These are phyloP conservation scores for Quiscalus mexicanus DNA, from an alignment of 2,113 vertebrate genomes.

Conservation along the genomic window DNA sequence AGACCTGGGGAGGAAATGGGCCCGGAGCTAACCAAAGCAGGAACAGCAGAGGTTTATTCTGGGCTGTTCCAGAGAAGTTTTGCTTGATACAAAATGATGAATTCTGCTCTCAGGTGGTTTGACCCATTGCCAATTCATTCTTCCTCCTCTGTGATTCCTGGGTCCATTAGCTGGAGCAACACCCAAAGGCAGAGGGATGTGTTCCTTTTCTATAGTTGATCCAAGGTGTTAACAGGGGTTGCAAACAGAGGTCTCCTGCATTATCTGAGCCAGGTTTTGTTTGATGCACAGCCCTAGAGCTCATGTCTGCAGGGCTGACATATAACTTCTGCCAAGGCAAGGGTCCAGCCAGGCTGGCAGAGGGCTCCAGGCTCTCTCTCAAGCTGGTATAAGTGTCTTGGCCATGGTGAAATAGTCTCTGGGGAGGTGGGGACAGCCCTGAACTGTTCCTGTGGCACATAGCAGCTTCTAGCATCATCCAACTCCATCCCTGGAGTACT, in stretches of 20 bases:
- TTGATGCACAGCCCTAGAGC: neutral
- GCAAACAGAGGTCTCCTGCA: neutral
- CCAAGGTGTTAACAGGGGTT: neutral
- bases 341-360: neutral
- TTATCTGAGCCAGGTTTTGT: neutral
- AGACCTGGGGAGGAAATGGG: neutral
- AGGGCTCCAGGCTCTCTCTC: neutral
- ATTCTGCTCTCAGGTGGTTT: neutral
- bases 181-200: neutral
- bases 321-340: neutral
- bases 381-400: neutral
- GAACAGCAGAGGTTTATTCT: neutral
- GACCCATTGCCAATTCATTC: neutral
- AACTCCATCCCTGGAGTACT: neutral
- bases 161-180: neutral
- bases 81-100: neutral
- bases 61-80: constrained; percentile 14
- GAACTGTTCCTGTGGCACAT: neutral
- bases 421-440: neutral
- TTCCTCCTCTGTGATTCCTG: neutral
- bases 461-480: neutral
- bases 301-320: neutral
- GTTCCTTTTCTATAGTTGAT: neutral
- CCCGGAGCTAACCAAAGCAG: neutral
- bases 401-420: accelerated